Evolutionary conservation across 2,888 invertebrate genomes (phyloP).

Genomic region (Arrhopalites spinosus): DNA sequence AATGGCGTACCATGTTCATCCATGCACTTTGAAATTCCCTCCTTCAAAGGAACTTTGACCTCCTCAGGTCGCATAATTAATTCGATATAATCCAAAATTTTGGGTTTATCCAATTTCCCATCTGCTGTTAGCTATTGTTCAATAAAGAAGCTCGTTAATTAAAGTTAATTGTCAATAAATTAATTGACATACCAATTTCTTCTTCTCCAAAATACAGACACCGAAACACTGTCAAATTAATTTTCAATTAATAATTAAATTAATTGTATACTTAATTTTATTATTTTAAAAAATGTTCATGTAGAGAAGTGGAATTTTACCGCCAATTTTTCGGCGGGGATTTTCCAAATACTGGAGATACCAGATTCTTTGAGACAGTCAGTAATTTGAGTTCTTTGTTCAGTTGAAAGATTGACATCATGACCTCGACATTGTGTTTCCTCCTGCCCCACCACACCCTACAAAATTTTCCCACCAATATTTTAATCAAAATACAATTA

Average conservation of each 20-base stretch:
- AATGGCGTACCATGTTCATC: slow-evolving; percentile 46
- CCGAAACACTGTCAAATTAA: slow-evolving; percentile 48
- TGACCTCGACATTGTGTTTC: slow-evolving; percentile 49
- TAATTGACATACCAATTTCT: slow-evolving; percentile 45
- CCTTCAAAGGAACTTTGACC: slow-evolving; percentile 46
- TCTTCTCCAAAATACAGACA: slow-evolving; percentile 52
- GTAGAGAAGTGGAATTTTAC: slow-evolving; percentile 27
- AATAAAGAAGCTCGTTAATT: background rate
- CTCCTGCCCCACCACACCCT: slow-evolving; percentile 44
- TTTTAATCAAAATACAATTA: too few species aligned
- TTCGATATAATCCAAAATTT: slow-evolving; percentile 48
- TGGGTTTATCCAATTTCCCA: slow-evolving; percentile 50
- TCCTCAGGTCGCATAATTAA: slow-evolving; percentile 50
- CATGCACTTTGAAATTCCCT: slow-evolving; percentile 50
- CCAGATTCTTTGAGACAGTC: slow-evolving; percentile 48
- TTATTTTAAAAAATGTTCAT: background rate
- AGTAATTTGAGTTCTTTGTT: slow-evolving; percentile 47
- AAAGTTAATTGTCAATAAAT: background rate
- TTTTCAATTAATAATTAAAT: background rate
- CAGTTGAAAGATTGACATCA: slow-evolving; percentile 46
- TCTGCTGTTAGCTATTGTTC: slow-evolving; percentile 40
- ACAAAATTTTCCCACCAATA: too few species aligned
- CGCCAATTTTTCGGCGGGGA: slow-evolving; percentile 50
- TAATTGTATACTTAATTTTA: background rate
- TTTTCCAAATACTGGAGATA: slow-evolving; percentile 49